Conservation (phyloP, 2,888 invertebrate genomes). For the Dilophus febrilis region DNA sequence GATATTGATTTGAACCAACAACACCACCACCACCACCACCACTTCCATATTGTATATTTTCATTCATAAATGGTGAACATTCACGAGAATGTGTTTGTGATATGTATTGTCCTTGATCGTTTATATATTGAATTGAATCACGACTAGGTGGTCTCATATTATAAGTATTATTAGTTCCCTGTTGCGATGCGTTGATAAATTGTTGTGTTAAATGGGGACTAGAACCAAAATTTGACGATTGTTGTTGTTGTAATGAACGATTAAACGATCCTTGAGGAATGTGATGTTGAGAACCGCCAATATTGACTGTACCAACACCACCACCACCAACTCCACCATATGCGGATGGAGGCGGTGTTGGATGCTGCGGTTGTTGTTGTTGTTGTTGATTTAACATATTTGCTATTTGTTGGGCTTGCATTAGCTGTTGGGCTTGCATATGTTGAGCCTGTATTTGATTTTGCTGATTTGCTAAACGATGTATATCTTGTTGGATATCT, state of each 20-base stretch:
- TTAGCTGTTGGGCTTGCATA: conserved; percentile 39
- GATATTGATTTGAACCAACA: conserved; percentile 3
- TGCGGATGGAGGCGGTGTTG: too few relatives aligned
- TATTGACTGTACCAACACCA: conserved; percentile 24
- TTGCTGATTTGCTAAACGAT: conserved; percentile 70
- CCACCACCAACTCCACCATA: too few relatives aligned
- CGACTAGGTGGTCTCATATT: conserved; percentile 28
- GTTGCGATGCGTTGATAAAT: conserved; percentile 10
- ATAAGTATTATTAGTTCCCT: conserved; percentile 16
- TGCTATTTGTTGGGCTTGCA: conserved; percentile 36
- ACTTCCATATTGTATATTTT: conserved; percentile 23
- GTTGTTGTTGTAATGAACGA: conserved; percentile 18
- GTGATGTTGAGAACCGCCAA: conserved; percentile 32
- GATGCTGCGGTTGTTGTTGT: too few relatives aligned
- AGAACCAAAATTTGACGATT: conserved; percentile 23
- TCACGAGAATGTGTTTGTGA: conserved; percentile 2
- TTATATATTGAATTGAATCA: conserved; percentile 30
- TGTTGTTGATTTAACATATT: conserved; percentile 27
- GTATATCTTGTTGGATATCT: conserved; percentile 88
- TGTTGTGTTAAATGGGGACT: conserved; percentile 27
- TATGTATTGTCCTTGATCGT: conserved; percentile 21
- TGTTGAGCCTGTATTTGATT: conserved; percentile 50
- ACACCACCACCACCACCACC: conserved; percentile 11
- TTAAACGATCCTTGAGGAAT: conserved; percentile 27
- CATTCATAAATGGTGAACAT: conserved; percentile 2